A percentile compares a stretch with the other conserved stretches of the same genome.
phyloP scores from a whole-genome alignment of 53 echinoderm and acorn worm species.

The Actinopyga echinites region DNA sequence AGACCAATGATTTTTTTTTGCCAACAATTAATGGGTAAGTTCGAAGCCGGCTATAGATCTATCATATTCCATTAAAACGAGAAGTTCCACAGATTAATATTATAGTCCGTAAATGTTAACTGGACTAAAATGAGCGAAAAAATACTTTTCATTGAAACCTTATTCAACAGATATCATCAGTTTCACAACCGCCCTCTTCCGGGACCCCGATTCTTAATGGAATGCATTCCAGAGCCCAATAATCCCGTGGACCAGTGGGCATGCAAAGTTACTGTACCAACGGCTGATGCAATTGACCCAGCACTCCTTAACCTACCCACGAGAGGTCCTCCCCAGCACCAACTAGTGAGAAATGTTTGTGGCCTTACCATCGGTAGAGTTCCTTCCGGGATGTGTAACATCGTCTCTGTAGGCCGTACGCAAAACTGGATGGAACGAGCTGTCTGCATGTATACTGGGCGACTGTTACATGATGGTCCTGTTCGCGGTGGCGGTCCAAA shows the following conservation, averaged over 20 bases:
- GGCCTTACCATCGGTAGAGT: slow-evolving; percentile 8
- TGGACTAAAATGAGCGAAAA: no score
- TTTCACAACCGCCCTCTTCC: slow-evolving; percentile 3
- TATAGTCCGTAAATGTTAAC: no score
- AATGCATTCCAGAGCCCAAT: neutral
- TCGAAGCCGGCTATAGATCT: no score
- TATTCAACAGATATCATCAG: neutral
- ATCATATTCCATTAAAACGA: no score
- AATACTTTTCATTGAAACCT: neutral
- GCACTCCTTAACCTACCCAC: neutral
- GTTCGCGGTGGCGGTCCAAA: no score
- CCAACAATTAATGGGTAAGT: no score
- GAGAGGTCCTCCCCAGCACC: neutral
- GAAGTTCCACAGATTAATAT: no score
- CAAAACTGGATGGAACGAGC: neutral
- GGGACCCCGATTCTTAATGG: neutral
- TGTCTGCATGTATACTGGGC: neutral
- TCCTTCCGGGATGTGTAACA: neutral
- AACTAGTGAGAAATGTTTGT: neutral
- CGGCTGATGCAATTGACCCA: neutral
- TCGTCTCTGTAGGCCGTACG: neutral
- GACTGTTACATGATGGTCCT: neutral
- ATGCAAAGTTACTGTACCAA: neutral
- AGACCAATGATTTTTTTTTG: no score
- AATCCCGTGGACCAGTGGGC: slow-evolving; percentile 14